Evolutionary conservation across 1,140 invertebrate genomes (phyloP).

Genomic region (Drosophila nannoptera): DNA sequence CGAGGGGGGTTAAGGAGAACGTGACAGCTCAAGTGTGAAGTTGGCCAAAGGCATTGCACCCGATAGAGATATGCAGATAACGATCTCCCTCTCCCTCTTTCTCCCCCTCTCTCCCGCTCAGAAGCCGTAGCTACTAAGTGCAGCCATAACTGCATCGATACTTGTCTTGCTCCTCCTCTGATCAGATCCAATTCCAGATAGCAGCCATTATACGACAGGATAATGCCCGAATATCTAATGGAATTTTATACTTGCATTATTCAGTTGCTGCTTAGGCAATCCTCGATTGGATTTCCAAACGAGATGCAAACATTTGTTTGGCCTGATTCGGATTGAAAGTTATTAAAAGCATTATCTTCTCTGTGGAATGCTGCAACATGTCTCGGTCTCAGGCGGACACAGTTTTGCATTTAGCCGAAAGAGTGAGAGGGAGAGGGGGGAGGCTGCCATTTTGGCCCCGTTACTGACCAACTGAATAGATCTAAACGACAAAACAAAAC

Average conservation of each 20-base stretch:
- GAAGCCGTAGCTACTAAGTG: too few species aligned
- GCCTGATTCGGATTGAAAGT: slow-evolving; percentile 6
- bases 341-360: slow-evolving; percentile 18
- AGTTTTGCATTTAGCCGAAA: slow-evolving; percentile 34
- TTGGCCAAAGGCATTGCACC: slow-evolving; percentile 2
- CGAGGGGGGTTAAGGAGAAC: background rate
- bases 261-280: too few species aligned
- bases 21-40: slow-evolving; percentile 11
- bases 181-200: too few species aligned
- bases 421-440: too few species aligned
- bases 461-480: slow-evolving; percentile 8
- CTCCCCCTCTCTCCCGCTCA: too few species aligned
- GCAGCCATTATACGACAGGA: too few species aligned
- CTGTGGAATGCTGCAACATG: background rate
- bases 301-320: slow-evolving; percentile 2
- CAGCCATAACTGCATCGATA: too few species aligned
- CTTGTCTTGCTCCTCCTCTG: too few species aligned
- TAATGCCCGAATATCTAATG: too few species aligned
- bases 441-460: background rate
- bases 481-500: slow-evolving; percentile 16
- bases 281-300: background rate
- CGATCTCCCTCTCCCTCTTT: too few species aligned
- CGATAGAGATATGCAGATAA: too few species aligned
- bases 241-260: too few species aligned
- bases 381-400: slow-evolving; percentile 8